Conservation (phyloP, 2,113 vertebrate genomes). For the Ptilorrhoa leucosticta region DNA sequence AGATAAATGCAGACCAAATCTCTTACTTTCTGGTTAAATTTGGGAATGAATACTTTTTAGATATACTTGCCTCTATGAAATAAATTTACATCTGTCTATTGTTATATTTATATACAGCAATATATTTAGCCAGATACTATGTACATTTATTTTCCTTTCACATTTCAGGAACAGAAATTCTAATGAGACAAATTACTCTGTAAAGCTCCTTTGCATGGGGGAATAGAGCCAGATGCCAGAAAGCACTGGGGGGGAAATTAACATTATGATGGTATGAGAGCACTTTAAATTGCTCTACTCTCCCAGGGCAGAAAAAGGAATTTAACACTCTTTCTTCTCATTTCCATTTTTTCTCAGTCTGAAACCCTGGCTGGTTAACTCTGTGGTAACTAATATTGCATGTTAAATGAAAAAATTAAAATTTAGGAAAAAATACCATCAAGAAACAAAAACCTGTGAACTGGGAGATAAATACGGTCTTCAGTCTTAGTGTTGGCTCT, state of each 20-base stretch:
- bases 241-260: conserved; percentile 32
- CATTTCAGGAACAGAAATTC: not conserved
- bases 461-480: not conserved
- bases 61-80: not conserved
- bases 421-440: not conserved
- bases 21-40: not conserved
- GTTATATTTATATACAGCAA: not conserved
- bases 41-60: not conserved
- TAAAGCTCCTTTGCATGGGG: not conserved
- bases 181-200: conserved; percentile 18
- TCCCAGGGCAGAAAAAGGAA: not conserved
- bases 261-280: not conserved
- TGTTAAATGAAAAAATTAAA: not conserved
- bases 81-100: not conserved
- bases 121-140: not conserved
- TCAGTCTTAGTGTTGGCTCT: not conserved
- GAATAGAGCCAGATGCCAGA: conserved; percentile 42
- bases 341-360: not conserved
- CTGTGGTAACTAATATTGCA: not conserved
- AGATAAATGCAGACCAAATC: not conserved
- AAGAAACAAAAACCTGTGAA: not conserved
- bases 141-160: not conserved
- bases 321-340: not conserved
- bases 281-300: conserved; percentile 9
- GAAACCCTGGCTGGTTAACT: not conserved